Evolutionary conservation across 2,797 vertebrate genomes (phyloP).

Genomic region (Myiotriccus ornatus): DNA sequence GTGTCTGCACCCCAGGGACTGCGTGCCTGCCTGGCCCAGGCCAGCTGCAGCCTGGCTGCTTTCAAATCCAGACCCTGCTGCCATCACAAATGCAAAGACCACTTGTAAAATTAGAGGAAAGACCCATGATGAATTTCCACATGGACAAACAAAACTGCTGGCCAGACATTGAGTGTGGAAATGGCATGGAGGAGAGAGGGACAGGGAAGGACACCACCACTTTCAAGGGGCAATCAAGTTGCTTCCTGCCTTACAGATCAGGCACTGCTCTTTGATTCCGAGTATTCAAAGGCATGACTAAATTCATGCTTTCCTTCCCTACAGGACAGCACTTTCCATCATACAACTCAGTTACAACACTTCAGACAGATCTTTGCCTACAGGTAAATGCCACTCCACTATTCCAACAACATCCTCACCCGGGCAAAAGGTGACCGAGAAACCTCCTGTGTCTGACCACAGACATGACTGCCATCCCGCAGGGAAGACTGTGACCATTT

Average conservation of each 20-base stretch:
- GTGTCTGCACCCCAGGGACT: neutral
- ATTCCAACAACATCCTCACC: neutral
- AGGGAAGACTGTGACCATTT: rapidly evolving
- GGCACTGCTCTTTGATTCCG: rapidly evolving
- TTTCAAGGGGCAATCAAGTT: too few species aligned
- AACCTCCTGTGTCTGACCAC: neutral
- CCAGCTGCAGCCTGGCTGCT: neutral
- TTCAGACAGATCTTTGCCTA: neutral
- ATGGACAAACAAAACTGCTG: neutral
- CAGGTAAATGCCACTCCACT: neutral
- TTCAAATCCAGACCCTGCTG: neutral
- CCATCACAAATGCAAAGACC: neutral
- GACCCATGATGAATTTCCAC: rapidly evolving
- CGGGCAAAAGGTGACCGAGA: neutral
- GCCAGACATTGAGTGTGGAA: neutral
- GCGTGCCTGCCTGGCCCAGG: rapidly evolving
- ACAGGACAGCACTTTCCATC: neutral
- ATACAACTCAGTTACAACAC: neutral
- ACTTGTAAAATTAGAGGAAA: neutral
- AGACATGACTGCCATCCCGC: rapidly evolving
- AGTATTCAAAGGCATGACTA: rapidly evolving
- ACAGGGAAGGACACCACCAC: neutral
- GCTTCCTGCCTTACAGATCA: neutral
- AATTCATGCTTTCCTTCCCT: neutral
- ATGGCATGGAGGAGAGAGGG: neutral